Evolutionary conservation across 2,888 invertebrate genomes (phyloP).

Genomic region (Pandemis cinnamomeana): DNA sequence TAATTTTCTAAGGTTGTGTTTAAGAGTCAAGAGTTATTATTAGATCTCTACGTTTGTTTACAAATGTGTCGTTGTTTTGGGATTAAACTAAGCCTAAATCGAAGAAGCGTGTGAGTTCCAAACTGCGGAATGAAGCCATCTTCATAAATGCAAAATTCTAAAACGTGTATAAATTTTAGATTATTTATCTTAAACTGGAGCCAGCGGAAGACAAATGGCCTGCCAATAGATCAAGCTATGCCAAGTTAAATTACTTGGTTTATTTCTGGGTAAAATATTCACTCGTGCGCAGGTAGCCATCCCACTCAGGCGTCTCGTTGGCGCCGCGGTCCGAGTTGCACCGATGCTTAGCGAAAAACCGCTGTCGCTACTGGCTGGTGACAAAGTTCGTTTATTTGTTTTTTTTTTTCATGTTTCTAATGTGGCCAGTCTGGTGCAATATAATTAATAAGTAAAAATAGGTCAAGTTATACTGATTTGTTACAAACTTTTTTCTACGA

Average conservation of each 20-base stretch:
- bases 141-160: neutral
- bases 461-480: neutral
- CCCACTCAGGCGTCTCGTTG: slow-evolving; percentile 48
- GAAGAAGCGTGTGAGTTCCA: neutral
- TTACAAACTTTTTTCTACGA: neutral
- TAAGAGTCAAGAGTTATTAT: too few relatives aligned
- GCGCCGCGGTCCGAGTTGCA: slow-evolving; percentile 33
- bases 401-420: neutral
- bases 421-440: neutral
- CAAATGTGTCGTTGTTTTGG: too few relatives aligned
- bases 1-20: neutral
- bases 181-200: slow-evolving; percentile 30
- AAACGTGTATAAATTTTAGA: slow-evolving; percentile 25
- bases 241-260: slow-evolving; percentile 40
- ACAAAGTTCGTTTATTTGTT: slow-evolving; percentile 15
- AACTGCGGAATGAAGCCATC: neutral
- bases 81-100: too few relatives aligned
- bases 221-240: slow-evolving; percentile 38
- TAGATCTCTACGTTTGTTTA: too few relatives aligned
- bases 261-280: slow-evolving; percentile 37
- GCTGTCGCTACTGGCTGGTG: slow-evolving; percentile 18
- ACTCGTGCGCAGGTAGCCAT: slow-evolving; percentile 43
- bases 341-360: slow-evolving; percentile 8
- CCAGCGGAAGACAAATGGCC: slow-evolving; percentile 37
- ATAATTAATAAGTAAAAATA: neutral